Percentiles rank a stretch among this genome's conserved stretches.
Evolutionary conservation across 2,888 invertebrate genomes (phyloP).

Genomic region (Hymenopus coronatus): DNA sequence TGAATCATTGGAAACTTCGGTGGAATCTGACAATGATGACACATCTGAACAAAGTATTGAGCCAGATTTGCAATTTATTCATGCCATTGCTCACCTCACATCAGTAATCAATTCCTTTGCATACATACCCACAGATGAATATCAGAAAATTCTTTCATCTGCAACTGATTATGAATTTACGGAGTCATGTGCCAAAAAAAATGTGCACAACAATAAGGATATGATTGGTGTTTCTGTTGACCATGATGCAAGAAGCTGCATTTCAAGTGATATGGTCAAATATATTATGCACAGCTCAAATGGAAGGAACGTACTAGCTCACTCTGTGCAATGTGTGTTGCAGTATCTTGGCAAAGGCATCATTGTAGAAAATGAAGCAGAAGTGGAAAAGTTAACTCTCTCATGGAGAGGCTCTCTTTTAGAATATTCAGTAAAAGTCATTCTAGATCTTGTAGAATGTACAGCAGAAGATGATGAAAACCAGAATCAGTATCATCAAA

Average conservation of each 20-base stretch:
- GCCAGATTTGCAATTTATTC: slow-evolving; percentile 17
- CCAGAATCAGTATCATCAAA: not conserved
- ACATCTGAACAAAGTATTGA: not conserved
- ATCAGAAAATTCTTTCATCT: not conserved
- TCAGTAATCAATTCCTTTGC: not conserved
- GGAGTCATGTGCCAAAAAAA: not conserved
- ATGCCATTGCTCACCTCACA: slow-evolving; percentile 19
- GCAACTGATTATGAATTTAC: not conserved
- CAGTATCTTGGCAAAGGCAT: not conserved
- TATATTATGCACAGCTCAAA: slow-evolving; percentile 8
- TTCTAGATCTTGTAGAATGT: slow-evolving; percentile 8
- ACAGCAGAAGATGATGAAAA: not conserved
- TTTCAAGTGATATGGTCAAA: not conserved
- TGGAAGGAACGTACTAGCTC: not conserved
- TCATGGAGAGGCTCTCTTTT: slow-evolving; percentile 21
- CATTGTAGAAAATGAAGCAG: not conserved
- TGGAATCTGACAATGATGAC: not conserved
- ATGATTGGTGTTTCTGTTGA: not conserved
- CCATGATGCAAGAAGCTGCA: not conserved
- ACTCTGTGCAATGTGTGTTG: not conserved
- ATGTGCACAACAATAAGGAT: not conserved
- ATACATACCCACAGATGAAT: not conserved
- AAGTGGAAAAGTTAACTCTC: not conserved
- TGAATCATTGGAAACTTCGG: not conserved
- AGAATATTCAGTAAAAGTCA: slow-evolving; percentile 4